Base-by-base conservation (phyloP, 2,797 vertebrate genomes). In the Diplodus puntazzo region DNA sequence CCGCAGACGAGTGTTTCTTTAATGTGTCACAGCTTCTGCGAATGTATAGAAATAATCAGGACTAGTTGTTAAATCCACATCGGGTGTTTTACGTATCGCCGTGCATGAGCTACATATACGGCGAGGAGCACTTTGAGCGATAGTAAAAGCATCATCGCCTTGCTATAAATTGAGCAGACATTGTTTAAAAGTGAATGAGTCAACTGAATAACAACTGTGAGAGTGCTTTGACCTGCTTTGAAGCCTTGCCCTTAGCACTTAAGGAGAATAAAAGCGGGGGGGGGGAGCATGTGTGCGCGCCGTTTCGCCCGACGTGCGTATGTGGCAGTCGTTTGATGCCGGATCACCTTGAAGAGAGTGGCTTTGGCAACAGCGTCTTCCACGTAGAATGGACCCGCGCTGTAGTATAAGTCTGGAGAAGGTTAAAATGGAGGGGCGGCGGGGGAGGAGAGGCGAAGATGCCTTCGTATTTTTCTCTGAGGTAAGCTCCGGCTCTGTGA, bases 201-300 rank as follows among this genome's bases (percentile, higher is more conserved):
- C 73, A 61, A 88, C 79, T 77, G 78, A 91, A 87, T 82, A 89
- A 89, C 80, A 87, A 74, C 86, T 68, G 75, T 39, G 78, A 79
- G 80, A 86, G 88, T 77, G 87, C 77, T 91, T 79, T 91, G 87
- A 89, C 90, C 91, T 65, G 84, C 87, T 89, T 88, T 91, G 89
- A 92, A 88, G 90, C 82, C 81, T 82, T 81, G 82, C 84, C 86
- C 90, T 87, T 11, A 81, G 75, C 88, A 86, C 88, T 90, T 90
- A 87, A 68, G 69, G 42, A 76, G 86, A 83, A 87, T 86, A 79
- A 81, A 75, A 88, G 27, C 27, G 27, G 76, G 67, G 70, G 43
- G 43, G 23, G 73, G 20, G 54, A 11, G 34, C 1, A 12, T 1
- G 59, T 1, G 59, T 61, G 82, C 20, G 50, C 66, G 57, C 27